A percentile compares a stretch with the other conserved stretches of the same genome.
Conservation (phyloP, 1,140 invertebrate genomes). For the Caerostris darwini region DNA sequence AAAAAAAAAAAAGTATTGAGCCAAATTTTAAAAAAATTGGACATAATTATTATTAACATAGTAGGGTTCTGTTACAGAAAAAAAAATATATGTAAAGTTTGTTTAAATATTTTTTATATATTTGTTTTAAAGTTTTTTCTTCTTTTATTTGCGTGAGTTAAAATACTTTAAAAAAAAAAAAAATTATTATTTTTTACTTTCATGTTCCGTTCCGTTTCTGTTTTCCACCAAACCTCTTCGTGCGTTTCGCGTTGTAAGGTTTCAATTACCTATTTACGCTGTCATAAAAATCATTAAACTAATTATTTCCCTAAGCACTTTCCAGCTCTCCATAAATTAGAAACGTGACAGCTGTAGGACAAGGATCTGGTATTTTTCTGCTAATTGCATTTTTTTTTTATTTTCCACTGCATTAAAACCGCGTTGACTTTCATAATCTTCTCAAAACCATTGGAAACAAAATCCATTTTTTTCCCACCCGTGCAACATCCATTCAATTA, state of each 20-base stretch:
- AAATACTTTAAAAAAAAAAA: too few relatives aligned
- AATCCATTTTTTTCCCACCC: slow-evolving; percentile 33
- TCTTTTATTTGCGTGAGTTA: too few relatives aligned
- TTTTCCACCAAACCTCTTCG: not conserved
- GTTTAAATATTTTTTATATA: too few relatives aligned
- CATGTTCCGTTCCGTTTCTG: not conserved
- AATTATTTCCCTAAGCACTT: slow-evolving; percentile 39
- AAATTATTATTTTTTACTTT: too few relatives aligned
- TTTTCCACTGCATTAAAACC: slow-evolving; percentile 52
- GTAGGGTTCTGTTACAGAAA: too few relatives aligned
- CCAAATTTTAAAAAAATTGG: too few relatives aligned
- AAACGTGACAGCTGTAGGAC: slow-evolving; percentile 55
- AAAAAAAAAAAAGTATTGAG: too few relatives aligned
- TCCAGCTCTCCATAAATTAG: slow-evolving; percentile 53
- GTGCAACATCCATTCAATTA: slow-evolving; percentile 57
- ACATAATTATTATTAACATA: too few relatives aligned
- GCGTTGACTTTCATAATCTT: slow-evolving; percentile 42
- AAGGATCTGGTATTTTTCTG: not conserved
- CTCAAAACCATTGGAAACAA: not conserved
- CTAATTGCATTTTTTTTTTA: slow-evolving; percentile 50
- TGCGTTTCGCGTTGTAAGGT: not conserved
- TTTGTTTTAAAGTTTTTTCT: too few relatives aligned
- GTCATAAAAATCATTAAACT: slow-evolving; percentile 59
- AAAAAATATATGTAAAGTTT: too few relatives aligned
- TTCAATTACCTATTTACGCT: slow-evolving; percentile 47